Conservation (phyloP, 92 coral and sea anemone genomes). For the Micromussa lordhowensis region DNA sequence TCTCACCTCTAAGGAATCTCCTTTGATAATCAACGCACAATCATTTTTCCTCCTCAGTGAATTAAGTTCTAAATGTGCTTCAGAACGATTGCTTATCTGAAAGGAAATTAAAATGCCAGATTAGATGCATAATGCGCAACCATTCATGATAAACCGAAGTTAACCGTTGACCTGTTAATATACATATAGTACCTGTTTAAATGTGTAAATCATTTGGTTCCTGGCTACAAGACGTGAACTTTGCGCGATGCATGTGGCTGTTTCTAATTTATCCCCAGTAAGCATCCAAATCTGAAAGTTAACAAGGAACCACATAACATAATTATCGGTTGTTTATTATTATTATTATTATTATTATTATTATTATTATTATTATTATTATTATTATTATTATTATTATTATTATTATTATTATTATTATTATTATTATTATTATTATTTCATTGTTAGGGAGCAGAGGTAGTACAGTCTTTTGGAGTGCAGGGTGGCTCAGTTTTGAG, state of each 20-base stretch:
- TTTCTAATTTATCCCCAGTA: conserved; percentile 98
- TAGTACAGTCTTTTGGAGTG: too few relatives aligned
- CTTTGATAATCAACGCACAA: conserved; percentile 94
- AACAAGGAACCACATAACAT: neutral
- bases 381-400: too few relatives aligned
- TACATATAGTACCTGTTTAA: conserved; percentile 75
- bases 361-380: too few relatives aligned
- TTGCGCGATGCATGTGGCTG: conserved; percentile 99
- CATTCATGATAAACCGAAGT: neutral
- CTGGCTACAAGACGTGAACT: conserved; percentile 97
- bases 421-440: too few relatives aligned
- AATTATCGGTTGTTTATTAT: neutral
- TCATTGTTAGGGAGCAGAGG: too few relatives aligned
- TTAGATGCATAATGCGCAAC: neutral
- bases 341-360: too few relatives aligned
- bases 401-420: too few relatives aligned
- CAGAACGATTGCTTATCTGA: conserved; percentile 88
- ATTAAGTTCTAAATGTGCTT: conserved; percentile 95
- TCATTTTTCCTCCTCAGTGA: conserved; percentile 93
- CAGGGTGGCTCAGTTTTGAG: too few relatives aligned
- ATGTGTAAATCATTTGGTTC: conserved; percentile 88
- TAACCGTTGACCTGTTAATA: too few relatives aligned
- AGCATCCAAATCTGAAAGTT: conserved; percentile 95
- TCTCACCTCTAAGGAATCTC: conserved; percentile 92
- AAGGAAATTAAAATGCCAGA: neutral